A percentile compares a stretch with the other conserved stretches of the same genome.
Evolutionary conservation across 2,888 invertebrate genomes (phyloP).

Genomic region (Epirrhoe tristata): DNA sequence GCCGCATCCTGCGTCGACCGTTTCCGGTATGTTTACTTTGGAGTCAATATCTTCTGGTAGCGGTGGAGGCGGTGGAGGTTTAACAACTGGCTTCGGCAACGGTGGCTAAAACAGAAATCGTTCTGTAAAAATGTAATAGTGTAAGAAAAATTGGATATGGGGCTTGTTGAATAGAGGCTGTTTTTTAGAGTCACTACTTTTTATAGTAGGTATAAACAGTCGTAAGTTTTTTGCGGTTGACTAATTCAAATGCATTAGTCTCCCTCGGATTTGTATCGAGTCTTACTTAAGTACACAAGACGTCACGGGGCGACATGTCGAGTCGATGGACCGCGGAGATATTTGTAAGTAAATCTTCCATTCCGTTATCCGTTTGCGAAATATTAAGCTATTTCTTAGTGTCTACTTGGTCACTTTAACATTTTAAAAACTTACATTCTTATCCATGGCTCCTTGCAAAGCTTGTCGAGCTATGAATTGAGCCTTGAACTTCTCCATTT

Average conservation of each 20-base stretch:
- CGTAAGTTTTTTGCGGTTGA: too few species aligned
- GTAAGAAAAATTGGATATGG: background rate
- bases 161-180: background rate
- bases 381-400: background rate
- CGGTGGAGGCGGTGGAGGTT: slow-evolving; percentile 75
- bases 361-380: too few species aligned
- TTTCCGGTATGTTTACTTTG: slow-evolving; percentile 56
- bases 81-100: slow-evolving; percentile 61
- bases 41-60: slow-evolving; percentile 65
- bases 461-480: slow-evolving; percentile 89
- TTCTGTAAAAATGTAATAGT: background rate
- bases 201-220: too few species aligned
- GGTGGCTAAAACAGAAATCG: slow-evolving; percentile 59
- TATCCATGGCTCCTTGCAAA: slow-evolving; percentile 70
- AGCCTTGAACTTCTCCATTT: slow-evolving; percentile 92
- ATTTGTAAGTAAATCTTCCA: too few species aligned
- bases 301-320: too few species aligned
- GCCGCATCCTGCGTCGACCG: slow-evolving; percentile 67
- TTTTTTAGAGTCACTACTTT: too few species aligned
- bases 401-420: background rate
- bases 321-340: too few species aligned
- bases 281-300: too few species aligned
- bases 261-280: too few species aligned
- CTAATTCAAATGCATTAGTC: too few species aligned
- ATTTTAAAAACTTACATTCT: slow-evolving; percentile 55